A percentile compares a stretch with the other conserved stretches of the same genome.
Evolutionary conservation across 35 echinoderm and acorn worm genomes (phyloP).

Genomic region (Diadema setosum): DNA sequence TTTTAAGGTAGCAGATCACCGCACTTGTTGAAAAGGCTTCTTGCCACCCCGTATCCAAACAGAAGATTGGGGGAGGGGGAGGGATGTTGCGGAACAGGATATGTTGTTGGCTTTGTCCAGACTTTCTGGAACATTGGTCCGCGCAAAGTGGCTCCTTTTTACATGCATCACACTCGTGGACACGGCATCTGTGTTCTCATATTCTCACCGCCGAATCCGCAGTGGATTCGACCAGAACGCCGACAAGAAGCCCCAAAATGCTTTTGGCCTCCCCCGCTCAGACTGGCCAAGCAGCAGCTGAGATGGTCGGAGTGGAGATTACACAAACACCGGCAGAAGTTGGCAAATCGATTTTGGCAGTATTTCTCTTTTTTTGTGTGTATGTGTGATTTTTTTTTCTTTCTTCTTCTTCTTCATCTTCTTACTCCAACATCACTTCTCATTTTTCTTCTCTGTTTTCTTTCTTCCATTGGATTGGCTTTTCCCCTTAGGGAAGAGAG

Average conservation of each 20-base stretch:
- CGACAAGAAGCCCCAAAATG: not conserved
- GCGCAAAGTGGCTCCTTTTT: no score
- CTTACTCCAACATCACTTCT: no score
- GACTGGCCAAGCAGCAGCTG: not conserved
- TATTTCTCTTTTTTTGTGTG: no score
- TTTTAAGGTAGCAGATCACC: no score
- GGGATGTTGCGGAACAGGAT: no score
- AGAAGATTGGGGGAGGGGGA: no score
- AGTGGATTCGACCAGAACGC: not conserved
- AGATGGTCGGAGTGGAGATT: not conserved
- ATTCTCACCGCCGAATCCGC: not conserved
- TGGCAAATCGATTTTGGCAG: not conserved
- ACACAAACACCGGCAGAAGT: not conserved
- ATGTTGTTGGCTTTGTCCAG: no score
- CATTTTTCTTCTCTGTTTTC: not conserved
- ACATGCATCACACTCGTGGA: no score
- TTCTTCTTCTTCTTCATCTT: not conserved
- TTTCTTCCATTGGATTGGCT: not conserved
- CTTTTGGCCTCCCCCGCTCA: not conserved
- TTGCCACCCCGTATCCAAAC: no score
- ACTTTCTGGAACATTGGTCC: no score
- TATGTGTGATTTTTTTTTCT: not conserved
- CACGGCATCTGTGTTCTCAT: not conserved
- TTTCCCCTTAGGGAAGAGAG: no score
- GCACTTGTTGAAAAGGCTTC: no score